Conservation (phyloP, 2,888 invertebrate species). For the Ptilodon capucinus region DNA sequence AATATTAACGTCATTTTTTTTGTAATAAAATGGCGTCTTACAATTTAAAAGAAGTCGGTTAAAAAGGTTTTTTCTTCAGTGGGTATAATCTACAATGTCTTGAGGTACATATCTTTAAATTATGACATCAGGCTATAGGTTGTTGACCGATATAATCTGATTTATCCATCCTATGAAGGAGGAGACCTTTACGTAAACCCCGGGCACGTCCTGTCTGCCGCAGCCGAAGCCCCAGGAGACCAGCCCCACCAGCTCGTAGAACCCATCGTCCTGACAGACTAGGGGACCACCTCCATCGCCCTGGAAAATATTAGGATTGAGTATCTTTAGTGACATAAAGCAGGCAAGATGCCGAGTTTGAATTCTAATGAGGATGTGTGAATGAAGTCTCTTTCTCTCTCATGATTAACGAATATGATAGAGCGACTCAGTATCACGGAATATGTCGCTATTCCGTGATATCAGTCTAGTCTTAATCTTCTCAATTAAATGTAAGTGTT, state of each 20-base stretch:
- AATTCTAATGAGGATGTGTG: too few species aligned
- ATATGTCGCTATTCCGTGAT: too few species aligned
- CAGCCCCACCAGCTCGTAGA: slow-evolving; percentile 95
- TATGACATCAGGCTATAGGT: slow-evolving; percentile 82
- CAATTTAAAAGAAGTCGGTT: too few species aligned
- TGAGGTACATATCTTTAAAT: neutral
- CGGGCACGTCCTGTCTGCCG: slow-evolving; percentile 96
- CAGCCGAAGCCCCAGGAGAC: slow-evolving; percentile 98
- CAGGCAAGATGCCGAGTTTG: too few species aligned
- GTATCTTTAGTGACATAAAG: too few species aligned
- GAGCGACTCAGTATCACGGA: too few species aligned
- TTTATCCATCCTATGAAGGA: slow-evolving; percentile 98
- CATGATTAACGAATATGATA: too few species aligned
- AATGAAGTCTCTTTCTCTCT: too few species aligned
- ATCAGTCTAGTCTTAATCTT: neutral
- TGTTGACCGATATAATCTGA: slow-evolving; percentile 97
- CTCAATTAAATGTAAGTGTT: neutral
- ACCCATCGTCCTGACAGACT: slow-evolving; percentile 96
- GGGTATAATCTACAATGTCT: neutral
- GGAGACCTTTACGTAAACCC: slow-evolving; percentile 98
- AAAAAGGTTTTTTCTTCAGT: too few species aligned
- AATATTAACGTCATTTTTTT: too few species aligned
- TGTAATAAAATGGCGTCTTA: too few species aligned
- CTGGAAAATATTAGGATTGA: slow-evolving; percentile 63
- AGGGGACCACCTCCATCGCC: slow-evolving; percentile 97